Base-by-base conservation (phyloP, 2,888 invertebrate genomes). In the Glomeris marginata region DNA sequence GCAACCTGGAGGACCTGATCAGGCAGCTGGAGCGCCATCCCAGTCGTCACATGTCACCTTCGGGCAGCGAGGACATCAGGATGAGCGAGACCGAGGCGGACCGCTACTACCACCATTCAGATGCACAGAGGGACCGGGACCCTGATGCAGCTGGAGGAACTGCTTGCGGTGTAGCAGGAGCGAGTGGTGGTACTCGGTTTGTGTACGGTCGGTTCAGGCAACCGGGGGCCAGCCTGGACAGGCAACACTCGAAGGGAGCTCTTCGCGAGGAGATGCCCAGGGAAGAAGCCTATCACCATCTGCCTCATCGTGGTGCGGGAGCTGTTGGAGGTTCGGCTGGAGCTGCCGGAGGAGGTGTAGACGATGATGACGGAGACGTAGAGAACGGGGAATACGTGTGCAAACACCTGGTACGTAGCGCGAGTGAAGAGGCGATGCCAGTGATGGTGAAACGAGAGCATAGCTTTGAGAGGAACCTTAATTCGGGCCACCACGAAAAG, bases 71-170 rank as follows among this genome's bases (percentile, higher is more conserved):
- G 66, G 90, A 90, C 63, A 85, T 88, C 63, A 58, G 64, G 35
- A 81, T 83, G 77, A 86, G 87, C 50, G 90, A 90, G 69, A 82
- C 84, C 47, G 90, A 90, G 66, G 82, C 82, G 47, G 88, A 90
- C 66, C 77, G 88, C 50, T 85, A 84, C 69, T 86, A 84, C 69
- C 75, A 85, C 70, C 76, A 83, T 69, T 87, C 87, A 46, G 45
- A 51, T 1, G 46, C 41, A 13, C 51, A 54, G 44, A 22, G 47
- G 20, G 38, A 36, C 16, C 41, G 41, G 18, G 33, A 42, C 37
- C 20, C 28, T 37, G 45, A 49, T 41, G 48, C 41, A 28, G 40
- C 45, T 22, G 45, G 45, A 34, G 21, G 50, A 35, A 50, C 40
- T 42, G 16, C 18, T 35, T n/a, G 11, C n/a, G 33, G 21, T 11